A percentile compares a stretch with the other conserved stretches of the same genome.
Evolutionary conservation across 2,888 invertebrate genomes (phyloP).

Genomic region (Drosophila stalkeri): DNA sequence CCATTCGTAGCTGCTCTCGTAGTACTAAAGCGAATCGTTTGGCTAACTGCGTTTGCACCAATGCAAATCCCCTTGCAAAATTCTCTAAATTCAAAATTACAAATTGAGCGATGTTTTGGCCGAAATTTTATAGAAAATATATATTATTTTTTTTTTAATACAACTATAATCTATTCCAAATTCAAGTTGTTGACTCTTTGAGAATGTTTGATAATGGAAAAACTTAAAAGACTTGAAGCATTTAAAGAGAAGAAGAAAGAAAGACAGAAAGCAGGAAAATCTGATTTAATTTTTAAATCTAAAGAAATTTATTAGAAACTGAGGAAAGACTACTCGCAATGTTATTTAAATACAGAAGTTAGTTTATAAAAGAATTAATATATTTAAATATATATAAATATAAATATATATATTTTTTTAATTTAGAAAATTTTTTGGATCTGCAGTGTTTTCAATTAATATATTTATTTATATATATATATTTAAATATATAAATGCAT

Average conservation of each 20-base stretch:
- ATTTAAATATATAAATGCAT: too few species aligned
- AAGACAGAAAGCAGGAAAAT: background rate
- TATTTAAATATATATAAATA: too few species aligned
- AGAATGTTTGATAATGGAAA: background rate
- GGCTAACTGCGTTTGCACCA: conserved; percentile 53
- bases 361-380: too few species aligned
- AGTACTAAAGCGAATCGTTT: conserved; percentile 40
- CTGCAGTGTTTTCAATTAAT: too few species aligned
- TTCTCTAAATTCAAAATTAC: conserved; percentile 44
- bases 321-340: background rate
- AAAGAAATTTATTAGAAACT: background rate
- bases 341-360: background rate
- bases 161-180: conserved; percentile 27
- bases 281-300: background rate
- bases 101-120: conserved; percentile 60
- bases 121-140: conserved; percentile 11
- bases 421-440: too few species aligned
- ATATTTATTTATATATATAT: too few species aligned
- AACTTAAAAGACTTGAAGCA: too few species aligned
- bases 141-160: background rate
- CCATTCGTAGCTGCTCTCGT: conserved; percentile 16
- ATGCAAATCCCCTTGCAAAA: conserved; percentile 74
- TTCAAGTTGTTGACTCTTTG: conserved; percentile 38
- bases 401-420: too few species aligned
- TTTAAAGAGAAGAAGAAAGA: background rate